phyloP scores from a whole-genome alignment of 2,888 invertebrate species.

The Sympetrum striolatum region DNA sequence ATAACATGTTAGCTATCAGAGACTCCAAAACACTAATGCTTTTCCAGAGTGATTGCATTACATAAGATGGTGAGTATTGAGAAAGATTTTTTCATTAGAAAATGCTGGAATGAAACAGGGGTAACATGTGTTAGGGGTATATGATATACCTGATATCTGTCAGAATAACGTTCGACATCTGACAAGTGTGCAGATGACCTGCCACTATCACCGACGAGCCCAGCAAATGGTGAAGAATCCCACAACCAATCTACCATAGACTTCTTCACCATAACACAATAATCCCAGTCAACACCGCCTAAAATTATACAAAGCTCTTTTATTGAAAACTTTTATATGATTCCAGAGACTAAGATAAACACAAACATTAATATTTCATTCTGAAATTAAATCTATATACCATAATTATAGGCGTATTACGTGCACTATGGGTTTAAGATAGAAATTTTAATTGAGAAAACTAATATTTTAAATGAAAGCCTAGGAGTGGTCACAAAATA shows the following conservation, averaged over 20 bases:
- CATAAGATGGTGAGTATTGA: too few relatives aligned
- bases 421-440: too few relatives aligned
- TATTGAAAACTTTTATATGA: background rate
- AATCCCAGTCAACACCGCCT: slow-evolving; percentile 56
- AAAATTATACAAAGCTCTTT: slow-evolving; percentile 49
- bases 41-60: too few relatives aligned
- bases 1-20: too few relatives aligned
- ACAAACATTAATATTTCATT: background rate
- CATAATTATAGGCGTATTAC: too few relatives aligned
- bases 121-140: background rate
- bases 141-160: slow-evolving; percentile 56
- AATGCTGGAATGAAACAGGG: too few relatives aligned
- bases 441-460: too few relatives aligned
- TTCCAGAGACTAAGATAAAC: background rate
- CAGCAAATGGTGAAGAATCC: slow-evolving; percentile 56
- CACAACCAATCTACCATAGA: slow-evolving; percentile 56
- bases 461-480: too few relatives aligned
- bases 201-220: background rate
- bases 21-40: background rate
- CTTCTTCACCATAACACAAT: slow-evolving; percentile 57
- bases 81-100: too few relatives aligned
- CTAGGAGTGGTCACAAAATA: too few relatives aligned
- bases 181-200: slow-evolving; percentile 48
- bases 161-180: slow-evolving; percentile 59
- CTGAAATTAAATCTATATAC: background rate